Percentiles rank a stretch among this genome's conserved stretches.
These are phyloP conservation scores for Chaetogeoica ovagalla DNA, from an alignment of 2,888 invertebrate genomes.

Conservation along the genomic window DNA sequence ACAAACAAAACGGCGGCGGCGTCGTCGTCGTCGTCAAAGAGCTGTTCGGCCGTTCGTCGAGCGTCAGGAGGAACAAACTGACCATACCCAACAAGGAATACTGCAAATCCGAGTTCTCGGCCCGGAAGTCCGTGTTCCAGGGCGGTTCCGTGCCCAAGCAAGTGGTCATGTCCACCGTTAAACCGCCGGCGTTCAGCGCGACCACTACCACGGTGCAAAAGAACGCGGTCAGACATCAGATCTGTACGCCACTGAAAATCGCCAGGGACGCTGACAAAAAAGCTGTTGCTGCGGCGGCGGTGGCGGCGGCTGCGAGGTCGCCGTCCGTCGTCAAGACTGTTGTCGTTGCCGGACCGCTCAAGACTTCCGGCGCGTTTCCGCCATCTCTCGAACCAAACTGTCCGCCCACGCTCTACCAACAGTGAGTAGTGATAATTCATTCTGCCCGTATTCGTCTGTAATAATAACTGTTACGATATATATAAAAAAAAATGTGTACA, in stretches of 20 bases:
- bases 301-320: conserved; percentile 4
- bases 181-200: conserved; percentile 42
- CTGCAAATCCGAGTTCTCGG: conserved; percentile 52
- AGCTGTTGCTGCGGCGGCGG: background rate
- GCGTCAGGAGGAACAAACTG: conserved; percentile 50
- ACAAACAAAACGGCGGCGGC: conserved; percentile 21
- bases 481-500: too few relatives aligned
- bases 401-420: conserved; percentile 57
- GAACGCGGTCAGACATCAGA: conserved; percentile 22
- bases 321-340: conserved; percentile 5
- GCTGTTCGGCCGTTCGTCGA: conserved; percentile 45
- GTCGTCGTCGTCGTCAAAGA: conserved; percentile 2
- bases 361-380: conserved; percentile 55
- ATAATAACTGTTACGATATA: too few relatives aligned
- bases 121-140: conserved; percentile 54
- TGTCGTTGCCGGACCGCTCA: conserved; percentile 28
- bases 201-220: conserved; percentile 19
- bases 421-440: conserved; percentile 56
- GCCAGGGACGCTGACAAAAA: conserved; percentile 35
- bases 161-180: conserved; percentile 52
- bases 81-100: conserved; percentile 50
- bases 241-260: conserved; percentile 26
- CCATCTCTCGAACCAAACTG: conserved; percentile 56
- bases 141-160: conserved; percentile 55
- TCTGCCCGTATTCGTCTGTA: background rate